Conservation (phyloP, 2,797 vertebrate genomes). For the Lepus townsendii region DNA sequence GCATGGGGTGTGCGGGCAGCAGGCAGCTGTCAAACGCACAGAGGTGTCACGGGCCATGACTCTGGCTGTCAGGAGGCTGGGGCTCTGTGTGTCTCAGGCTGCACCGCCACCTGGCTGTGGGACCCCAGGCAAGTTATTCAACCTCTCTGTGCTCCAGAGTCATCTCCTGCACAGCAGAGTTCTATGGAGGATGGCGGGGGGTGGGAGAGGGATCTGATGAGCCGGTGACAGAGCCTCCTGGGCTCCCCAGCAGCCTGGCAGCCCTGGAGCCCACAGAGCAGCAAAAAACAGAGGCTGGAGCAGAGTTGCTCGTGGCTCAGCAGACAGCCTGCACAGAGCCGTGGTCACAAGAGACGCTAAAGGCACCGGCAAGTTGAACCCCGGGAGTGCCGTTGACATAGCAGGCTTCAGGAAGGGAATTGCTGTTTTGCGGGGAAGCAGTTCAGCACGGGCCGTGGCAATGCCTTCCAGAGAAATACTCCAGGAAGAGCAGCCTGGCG, state of each 20-base stretch:
- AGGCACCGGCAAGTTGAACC: background rate
- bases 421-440: conserved; percentile 65
- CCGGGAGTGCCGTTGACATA: conserved; percentile 28
- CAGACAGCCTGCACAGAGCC: background rate
- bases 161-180: background rate
- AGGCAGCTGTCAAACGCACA: background rate
- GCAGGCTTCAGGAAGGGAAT: background rate
- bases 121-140: background rate
- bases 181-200: background rate
- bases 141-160: background rate
- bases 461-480: conserved; percentile 28
- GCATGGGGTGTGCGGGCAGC: background rate
- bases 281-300: background rate
- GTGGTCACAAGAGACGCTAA: conserved; percentile 27
- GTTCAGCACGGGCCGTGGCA: conserved; percentile 60
- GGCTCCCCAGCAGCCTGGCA: no score
- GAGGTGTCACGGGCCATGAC: no score
- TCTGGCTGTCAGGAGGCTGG: background rate
- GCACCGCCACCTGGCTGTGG: background rate
- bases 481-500: background rate
- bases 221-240: background rate
- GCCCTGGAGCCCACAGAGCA: background rate
- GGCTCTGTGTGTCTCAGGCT: background rate
- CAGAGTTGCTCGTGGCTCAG: background rate
- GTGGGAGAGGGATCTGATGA: background rate